These are phyloP conservation scores for Diloba caeruleocephala DNA, from an alignment of 2,888 invertebrate genomes.

Conservation along the genomic window DNA sequence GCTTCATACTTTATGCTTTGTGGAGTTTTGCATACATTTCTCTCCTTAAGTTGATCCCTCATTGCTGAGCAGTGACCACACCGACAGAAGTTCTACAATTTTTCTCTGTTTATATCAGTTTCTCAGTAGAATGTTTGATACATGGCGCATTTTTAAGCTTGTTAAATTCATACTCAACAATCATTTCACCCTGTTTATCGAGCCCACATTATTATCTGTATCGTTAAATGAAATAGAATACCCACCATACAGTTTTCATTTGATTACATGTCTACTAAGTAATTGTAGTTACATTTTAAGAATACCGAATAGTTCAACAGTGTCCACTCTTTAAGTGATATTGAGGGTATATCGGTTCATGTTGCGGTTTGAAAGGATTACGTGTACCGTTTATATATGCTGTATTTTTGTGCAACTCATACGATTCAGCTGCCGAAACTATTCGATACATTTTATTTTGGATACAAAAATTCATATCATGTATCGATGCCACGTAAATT, in stretches of 20 bases:
- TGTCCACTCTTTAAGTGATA: slow-evolving; percentile 32
- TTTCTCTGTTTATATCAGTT: too few relatives aligned
- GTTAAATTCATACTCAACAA: slow-evolving; percentile 25
- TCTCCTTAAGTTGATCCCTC: too few relatives aligned
- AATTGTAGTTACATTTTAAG: slow-evolving; percentile 40
- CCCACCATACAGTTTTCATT: slow-evolving; percentile 49
- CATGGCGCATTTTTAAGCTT: too few relatives aligned
- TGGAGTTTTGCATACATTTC: too few relatives aligned
- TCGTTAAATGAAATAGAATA: slow-evolving; percentile 52
- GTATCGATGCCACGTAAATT: slow-evolving; percentile 4
- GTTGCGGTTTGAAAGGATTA: slow-evolving; percentile 27
- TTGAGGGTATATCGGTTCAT: slow-evolving; percentile 21
- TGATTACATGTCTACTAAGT: slow-evolving; percentile 54
- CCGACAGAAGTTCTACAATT: too few relatives aligned
- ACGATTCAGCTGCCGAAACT: slow-evolving; percentile 13
- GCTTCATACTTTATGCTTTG: too few relatives aligned
- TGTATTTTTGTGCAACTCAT: slow-evolving; percentile 17
- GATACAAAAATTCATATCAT: slow-evolving; percentile 3
- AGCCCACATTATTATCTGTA: slow-evolving; percentile 47
- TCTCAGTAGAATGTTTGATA: too few relatives aligned
- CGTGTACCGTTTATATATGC: slow-evolving; percentile 21
- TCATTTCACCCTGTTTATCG: slow-evolving; percentile 30
- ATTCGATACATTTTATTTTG: slow-evolving; percentile 10
- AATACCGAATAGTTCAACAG: slow-evolving; percentile 32
- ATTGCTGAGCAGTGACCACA: too few relatives aligned